Evolutionary conservation across 2,888 invertebrate genomes (phyloP), one percentile per base, ranked within the genome.

Genomic region (Stomorhina lunata): DNA sequence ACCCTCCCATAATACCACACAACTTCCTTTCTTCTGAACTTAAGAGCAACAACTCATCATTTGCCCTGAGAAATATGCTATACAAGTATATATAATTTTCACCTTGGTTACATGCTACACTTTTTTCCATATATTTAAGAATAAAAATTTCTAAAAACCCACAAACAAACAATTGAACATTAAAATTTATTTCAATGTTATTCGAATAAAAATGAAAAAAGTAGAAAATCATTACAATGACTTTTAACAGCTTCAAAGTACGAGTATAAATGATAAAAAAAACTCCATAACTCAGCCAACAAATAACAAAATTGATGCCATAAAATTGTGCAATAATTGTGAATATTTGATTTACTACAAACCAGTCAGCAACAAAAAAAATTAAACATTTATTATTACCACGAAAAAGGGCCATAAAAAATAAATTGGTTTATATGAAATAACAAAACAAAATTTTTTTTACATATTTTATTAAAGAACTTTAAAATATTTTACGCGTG

Each of bases 361-460:
- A 43, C n/a, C n/a, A n/a, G n/a, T n/a, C n/a, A 61, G 22, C 22
- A 61, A 68, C 29, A 48, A 40, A 34, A 43, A 27, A 63, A 27
- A 45, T 65, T 75, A 68, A 48, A 80, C 45, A 75, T 61, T 68
- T 59, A 53, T 59, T 53, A 34, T 2, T n/a, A n/a, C n/a, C n/a
- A n/a, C 9, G 87, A 87, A 86, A 86, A 65, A 72, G 85, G 86
- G 89, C 86, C 87, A 89, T 89, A 89, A 89, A 88, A 89, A 88
- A 88, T 87, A 89, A 89, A 89, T 89, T 88, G 88, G 72, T 73
- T 81, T 66, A 40, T 69, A 37, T 50, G 87, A 88, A 87, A 20
- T 17, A n/a, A n/a, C n/a, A 1, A 48, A 2, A 17, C 7, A 15
- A 22, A 45, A 61, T 48, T n/a, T n/a, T n/a, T n/a, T n/a, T n/a